Evolutionary conservation across 2,888 invertebrate species (phyloP), one percentile per base, ranked within the genome.

Genomic region (Automeris io): DNA sequence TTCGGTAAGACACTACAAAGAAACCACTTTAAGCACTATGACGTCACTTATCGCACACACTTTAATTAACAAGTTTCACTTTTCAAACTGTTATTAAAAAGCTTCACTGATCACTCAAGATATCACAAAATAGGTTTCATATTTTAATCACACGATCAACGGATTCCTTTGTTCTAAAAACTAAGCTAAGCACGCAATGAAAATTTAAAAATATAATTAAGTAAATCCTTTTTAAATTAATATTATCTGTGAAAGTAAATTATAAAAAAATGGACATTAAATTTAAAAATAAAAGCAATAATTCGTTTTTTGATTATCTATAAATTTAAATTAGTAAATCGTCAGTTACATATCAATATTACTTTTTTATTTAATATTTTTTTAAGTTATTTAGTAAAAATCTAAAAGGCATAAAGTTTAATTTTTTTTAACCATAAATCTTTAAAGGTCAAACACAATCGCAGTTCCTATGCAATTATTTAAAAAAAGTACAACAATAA

Each of bases 1-100:
- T n/a, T n/a, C n/a, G n/a, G n/a, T n/a, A n/a, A n/a, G n/a, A n/a
- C n/a, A n/a, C n/a, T n/a, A 70, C 69, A 72, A 74, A 69, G 62
- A 50, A 59, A 62, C 48, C 50, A 55, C 42, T 43, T 22, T 22
- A 11, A 23, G 32, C 18, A 18, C 22, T 18, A 40, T 61, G 46
- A 61, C 51, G 53, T 63, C 70, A 74, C 66, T 57, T 56, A 49
- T 58, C 37, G 32, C 23, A 41, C 19, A 46, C 46, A 46, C 47
- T 46, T 49, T 51, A 57, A 58, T 45, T 42, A 41, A 21, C 31
- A 18, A 18, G 23, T 35, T 35, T 35, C 37, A 37, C 37, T 32
- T 31, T 37, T 16, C 37, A 18, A 29, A 29, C 13, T 16, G 23
- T 23, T 37, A 18, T 23, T 23, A 23, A 18, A 37, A 37, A 31